Base-by-base conservation (phyloP, 37 sponge, comb jelly and placozoan species). In the Cladorhizidae sp. region DNA sequence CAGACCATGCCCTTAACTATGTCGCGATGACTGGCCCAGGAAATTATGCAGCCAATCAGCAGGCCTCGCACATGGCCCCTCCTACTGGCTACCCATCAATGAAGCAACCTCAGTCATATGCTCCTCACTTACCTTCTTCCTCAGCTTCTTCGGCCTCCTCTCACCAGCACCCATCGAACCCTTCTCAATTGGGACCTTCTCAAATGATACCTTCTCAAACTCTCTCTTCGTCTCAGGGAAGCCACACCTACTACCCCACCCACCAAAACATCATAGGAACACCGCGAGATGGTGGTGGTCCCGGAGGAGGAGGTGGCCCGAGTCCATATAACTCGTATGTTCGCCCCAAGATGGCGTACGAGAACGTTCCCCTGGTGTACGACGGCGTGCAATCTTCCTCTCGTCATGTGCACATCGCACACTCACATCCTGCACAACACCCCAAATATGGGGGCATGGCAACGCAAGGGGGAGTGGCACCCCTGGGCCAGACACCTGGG, bases 361-460 rank as follows among this genome's bases (percentile, higher is more conserved):
- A 65, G 5, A 65, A 65, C 31, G 35, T 18, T 32, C 67, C 67
- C 7, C 7, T 65, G 67, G 67, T 65, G 17, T 65, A 65, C 12
- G 67, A 65, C 17, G 32, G 17, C 35, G 2, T 65, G 17, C 67
- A 65, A 5, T 15, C 67, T 1, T 3, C 18, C 17, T 17, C 31
- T 17, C 17, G 35, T 9, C 67, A 65, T 12, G 2, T 36, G 12
- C 67, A 65, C 35, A 32, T 65, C 35, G 35, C 67, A 65, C 67
- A 65, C 67, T 5, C 35, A 32, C 67, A 65, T 3, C 17, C 67
- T 36, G 7, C 67, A 35, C 67, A 65, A 33, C 72, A 36, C 25
- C 11, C 72, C 38, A 71, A 17, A 6, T 71, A 71, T 71, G 67
- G 67, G 67, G 67, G 67, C 17, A 45, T 45, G 49, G 49, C 49